Evolutionary conservation across 2,113 vertebrate genomes (phyloP).

Genomic region (Catagonus wagneri): DNA sequence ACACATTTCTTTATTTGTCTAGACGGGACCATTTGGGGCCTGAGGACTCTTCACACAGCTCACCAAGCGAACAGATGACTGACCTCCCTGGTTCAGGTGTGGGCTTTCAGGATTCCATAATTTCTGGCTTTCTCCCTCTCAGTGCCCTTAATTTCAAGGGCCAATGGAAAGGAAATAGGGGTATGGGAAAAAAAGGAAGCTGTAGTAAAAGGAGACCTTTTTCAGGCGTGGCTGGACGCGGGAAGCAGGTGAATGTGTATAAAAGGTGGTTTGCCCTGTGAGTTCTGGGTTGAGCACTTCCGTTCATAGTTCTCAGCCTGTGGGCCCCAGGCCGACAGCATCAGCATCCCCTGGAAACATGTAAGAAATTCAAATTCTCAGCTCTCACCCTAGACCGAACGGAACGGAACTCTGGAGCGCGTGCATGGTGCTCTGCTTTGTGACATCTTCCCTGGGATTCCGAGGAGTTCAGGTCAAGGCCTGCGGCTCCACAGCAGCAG

Average conservation of each 20-base stretch:
- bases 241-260: not conserved
- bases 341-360: not conserved
- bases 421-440: not conserved
- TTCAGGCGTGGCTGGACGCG: accelerated
- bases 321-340: not conserved
- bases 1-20: not conserved
- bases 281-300: not conserved
- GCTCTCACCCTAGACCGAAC: accelerated
- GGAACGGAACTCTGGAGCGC: not conserved
- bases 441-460: not conserved
- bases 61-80: not conserved
- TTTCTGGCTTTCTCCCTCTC: not conserved
- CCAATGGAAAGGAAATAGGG: not conserved
- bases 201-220: accelerated
- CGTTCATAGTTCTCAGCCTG: not conserved
- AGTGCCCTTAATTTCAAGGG: not conserved
- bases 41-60: not conserved
- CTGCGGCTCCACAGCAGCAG: not conserved
- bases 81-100: not conserved
- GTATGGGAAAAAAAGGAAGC: not conserved
- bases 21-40: not conserved
- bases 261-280: not conserved
- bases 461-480: not conserved
- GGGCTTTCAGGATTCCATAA: not conserved
- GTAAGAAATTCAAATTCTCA: not conserved